These are phyloP conservation scores for Pheosia gnoma DNA, from an alignment of 2,888 invertebrate species.

Conservation along the genomic window DNA sequence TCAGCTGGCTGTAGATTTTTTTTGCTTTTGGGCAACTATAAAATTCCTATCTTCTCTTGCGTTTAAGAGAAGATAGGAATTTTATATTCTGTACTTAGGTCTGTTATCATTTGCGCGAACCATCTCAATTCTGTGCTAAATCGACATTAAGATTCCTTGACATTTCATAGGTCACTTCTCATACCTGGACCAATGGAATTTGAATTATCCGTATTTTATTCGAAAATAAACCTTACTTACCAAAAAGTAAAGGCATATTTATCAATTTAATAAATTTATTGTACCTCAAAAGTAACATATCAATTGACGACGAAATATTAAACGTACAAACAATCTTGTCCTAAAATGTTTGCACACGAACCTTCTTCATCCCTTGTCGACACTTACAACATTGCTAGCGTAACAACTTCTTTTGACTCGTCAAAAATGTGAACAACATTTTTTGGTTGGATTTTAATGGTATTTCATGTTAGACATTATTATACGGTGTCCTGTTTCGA, in stretches of 20 bases:
- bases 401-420: conserved; percentile 20
- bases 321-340: conserved; percentile 22
- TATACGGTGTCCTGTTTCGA: no score
- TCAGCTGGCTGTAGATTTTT: no score
- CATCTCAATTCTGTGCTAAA: no score
- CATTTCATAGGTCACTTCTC: no score
- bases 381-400: conserved; percentile 25
- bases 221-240: background rate
- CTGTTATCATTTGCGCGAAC: no score
- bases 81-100: no score
- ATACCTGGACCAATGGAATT: no score
- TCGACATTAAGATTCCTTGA: no score
- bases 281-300: background rate
- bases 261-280: background rate
- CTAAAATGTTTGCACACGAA: conserved; percentile 25
- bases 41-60: no score
- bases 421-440: background rate
- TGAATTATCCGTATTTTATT: background rate
- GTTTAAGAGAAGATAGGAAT: no score
- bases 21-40: no score
- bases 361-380: conserved; percentile 25
- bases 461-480: no score
- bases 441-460: background rate
- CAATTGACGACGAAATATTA: conserved; percentile 8
- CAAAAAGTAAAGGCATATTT: background rate